Base-by-base conservation (phyloP, 2,888 invertebrate species). In the Lasioglossum figueresi region DNA sequence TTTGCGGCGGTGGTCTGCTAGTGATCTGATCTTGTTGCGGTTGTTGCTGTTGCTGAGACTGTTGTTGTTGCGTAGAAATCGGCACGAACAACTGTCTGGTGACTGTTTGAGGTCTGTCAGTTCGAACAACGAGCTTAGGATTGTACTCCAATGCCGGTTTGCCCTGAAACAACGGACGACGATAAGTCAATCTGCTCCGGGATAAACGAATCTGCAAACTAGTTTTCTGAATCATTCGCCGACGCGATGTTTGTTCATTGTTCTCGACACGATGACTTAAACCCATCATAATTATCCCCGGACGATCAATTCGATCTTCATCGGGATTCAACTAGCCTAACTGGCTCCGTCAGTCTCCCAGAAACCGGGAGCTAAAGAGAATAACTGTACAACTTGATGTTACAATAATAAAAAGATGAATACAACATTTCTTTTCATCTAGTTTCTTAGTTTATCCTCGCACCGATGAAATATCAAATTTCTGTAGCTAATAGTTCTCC, bases 1-100 rank as follows among this genome's bases (percentile, higher is more conserved):
- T 97, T 94, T 96, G 96, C 37, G 97, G 97, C 84, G 96, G 91
- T 14, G 93, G 92, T 79, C 93, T 91, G 80, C 88, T 89, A 12
- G 88, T 12, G 16, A 88, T 91, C 66, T 82, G 82, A 27, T 90
- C 82, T 37, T 91, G 89, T 43, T 91, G 91, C 16, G 88, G 82
- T 27, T 90, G 91, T 56, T 91, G 91, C 4, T 80, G 85, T 68
- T 85, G 81, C 19, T 84, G 59, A 0, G 4, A 27, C 27, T 27
- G 52, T n/a, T 89, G 84, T 37, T 92, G 91, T 63, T 91, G 92
- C 71, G 86, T 2, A 52, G 78, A 74, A 83, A 88, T 79, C 31
- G 91, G 91, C 14, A 88, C 85, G 63, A 93, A 93, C 52, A 93
- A 81, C 80, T 91, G 91, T 78, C 88, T 90, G 70, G 92, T 92